Percentiles rank a stretch among this genome's conserved stretches.
Conservation (phyloP, 2,113 vertebrate genomes). For the Scomber colias region DNA sequence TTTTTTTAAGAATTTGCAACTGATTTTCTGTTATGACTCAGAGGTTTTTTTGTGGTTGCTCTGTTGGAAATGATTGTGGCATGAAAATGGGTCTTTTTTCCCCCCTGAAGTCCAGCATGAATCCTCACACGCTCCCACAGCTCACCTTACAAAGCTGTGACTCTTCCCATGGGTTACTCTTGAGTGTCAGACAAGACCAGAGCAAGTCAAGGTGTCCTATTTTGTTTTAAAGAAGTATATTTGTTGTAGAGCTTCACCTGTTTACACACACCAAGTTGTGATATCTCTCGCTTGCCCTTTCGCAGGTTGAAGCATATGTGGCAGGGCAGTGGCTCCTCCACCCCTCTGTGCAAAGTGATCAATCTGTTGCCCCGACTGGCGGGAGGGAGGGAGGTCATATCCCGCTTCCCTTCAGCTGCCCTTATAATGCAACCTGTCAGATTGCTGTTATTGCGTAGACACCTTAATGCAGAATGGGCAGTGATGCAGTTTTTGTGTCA, state of each 20-base stretch:
- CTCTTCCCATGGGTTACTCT: neutral
- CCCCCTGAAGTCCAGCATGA: neutral
- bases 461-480: neutral
- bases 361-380: neutral
- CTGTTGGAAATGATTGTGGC: neutral
- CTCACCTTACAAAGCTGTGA: neutral
- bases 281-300: slow-evolving; percentile 31
- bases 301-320: neutral
- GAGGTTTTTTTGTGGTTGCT: neutral
- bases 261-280: slow-evolving; percentile 57
- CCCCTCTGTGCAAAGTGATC: slow-evolving; percentile 34
- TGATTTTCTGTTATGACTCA: neutral
- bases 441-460: neutral
- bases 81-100: neutral
- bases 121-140: slow-evolving; percentile 22
- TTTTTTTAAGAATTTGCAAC: neutral
- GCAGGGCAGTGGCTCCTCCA: neutral
- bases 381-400: slow-evolving; percentile 9
- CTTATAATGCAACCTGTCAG: slow-evolving; percentile 8
- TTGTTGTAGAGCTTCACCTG: slow-evolving; percentile 11
- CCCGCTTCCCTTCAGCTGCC: neutral
- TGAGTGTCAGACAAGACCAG: neutral
- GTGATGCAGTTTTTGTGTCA: neutral
- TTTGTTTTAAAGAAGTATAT: neutral
- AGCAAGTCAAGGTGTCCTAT: neutral